Base-by-base conservation (phyloP, 2,888 invertebrate genomes). In the Eupithecia centaureata region DNA sequence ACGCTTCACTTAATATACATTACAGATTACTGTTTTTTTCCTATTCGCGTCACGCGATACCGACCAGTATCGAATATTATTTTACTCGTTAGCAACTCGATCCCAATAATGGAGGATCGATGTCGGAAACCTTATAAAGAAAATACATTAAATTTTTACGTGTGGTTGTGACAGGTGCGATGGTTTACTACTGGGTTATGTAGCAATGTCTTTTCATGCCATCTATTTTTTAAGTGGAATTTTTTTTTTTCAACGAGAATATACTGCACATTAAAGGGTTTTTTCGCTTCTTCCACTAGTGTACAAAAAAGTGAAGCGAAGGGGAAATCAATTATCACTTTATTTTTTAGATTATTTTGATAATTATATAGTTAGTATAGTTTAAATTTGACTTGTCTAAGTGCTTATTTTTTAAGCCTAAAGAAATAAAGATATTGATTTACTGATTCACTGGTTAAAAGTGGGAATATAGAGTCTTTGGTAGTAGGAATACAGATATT, bases 71-170 rank as follows among this genome's bases (percentile, higher is more conserved):
- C 88, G 80, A 88, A 91, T 92, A 92, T 89, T 86, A 89, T 88
- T 89, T 91, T 90, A 84, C 85, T 89, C 82, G 87, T 86, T 86
- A 88, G 87, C 81, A 86, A 91, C 81, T 83, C 85, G 88, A 92
- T 85, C 88, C 85, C 84, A 85, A 88, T 89, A 88, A 87, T 86
- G 84, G 87, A 74, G 81, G 89, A 90, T 91, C 88, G 85, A 84
- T 91, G 86, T 82, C 88, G 75, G 91, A 92, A 88, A 86, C 91
- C 92, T 81, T 92, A 90, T 81, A 82, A 84, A 82, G 67, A 80
- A 82, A 83, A 82, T 79, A 83, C 84, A 77, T 85, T 81, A 82
- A 85, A 79, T 79, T 80, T 78, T 82, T 78, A 77, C 80, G 76
- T 77, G 77, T 70, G 76, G 72, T 72, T 75, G 77, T 79, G 81